Conservation (phyloP, 2,113 vertebrate genomes). For the Microtus oregoni region DNA sequence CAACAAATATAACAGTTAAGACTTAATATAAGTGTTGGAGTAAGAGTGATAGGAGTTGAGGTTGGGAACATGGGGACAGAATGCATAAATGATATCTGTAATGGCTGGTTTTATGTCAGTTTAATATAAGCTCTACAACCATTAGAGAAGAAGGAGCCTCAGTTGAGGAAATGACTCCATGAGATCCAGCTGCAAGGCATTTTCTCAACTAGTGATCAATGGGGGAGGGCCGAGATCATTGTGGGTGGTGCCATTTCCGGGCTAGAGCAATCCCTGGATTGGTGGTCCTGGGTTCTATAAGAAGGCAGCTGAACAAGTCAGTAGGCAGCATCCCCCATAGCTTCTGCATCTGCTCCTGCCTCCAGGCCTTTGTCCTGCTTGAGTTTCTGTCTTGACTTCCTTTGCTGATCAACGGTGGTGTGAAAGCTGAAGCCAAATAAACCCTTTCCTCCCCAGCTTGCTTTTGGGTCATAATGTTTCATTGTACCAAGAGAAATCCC, state of each 20-base stretch:
- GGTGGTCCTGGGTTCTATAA: background rate
- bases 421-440: background rate
- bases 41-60: background rate
- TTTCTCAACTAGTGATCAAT: background rate
- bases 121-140: background rate
- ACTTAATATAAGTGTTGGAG: background rate
- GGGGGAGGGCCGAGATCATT: too few relatives aligned
- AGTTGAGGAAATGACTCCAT: background rate
- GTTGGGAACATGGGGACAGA: too few relatives aligned
- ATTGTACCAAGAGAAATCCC: background rate
- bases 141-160: background rate
- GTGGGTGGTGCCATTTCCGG: background rate
- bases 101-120: background rate
- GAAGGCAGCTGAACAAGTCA: background rate
- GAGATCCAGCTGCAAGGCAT: background rate
- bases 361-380: background rate
- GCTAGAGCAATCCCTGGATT: background rate
- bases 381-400: background rate
- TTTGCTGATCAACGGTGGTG: background rate
- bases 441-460: background rate
- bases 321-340: background rate
- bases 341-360: background rate
- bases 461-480: background rate
- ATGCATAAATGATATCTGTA: background rate
- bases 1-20: background rate